Base-by-base conservation (phyloP, 2,888 invertebrate species). In the Brachyptera risi region DNA sequence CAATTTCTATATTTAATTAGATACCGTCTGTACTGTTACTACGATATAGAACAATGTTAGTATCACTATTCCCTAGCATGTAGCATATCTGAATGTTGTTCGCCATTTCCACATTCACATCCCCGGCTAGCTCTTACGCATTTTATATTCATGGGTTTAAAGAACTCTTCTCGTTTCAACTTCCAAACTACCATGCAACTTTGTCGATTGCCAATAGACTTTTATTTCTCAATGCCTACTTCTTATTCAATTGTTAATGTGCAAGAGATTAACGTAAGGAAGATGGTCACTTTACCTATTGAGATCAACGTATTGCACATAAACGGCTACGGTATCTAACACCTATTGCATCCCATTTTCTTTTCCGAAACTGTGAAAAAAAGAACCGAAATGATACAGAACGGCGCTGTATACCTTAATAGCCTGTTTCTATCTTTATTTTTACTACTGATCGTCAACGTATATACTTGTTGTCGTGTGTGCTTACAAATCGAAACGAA, bases 1-100 rank as follows among this genome's bases (percentile, higher is more conserved):
- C 50, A 26, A 51, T 51, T 51, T 51, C 50, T 51, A 51, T 51
- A 51, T 51, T 51, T 51, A 51, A 51, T 51, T 51, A 51, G 50
- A 51, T 51, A 27, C 50, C 50, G 50, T 27, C 27, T 27, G 15
- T 17, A 26, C 17, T n/a, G n/a, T n/a, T n/a, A n/a, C n/a, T n/a
- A n/a, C n/a, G n/a, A n/a, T n/a, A n/a, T n/a, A n/a, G n/a, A n/a
- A n/a, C n/a, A n/a, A n/a, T n/a, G n/a, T n/a, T n/a, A n/a, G n/a
- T n/a, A n/a, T n/a, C n/a, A n/a, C n/a, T n/a, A n/a, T n/a, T n/a
- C n/a, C n/a, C n/a, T n/a, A n/a, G n/a, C n/a, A n/a, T n/a, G n/a
- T n/a, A n/a, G n/a, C n/a, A n/a, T n/a, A n/a, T n/a, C n/a, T n/a
- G n/a, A n/a, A n/a, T n/a, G n/a, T n/a, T n/a, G n/a, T n/a, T n/a